A percentile compares a stretch with the other conserved stretches of the same genome.
Evolutionary conservation across 2,888 invertebrate species (phyloP).

Genomic region (Drosophila neonasuta): DNA sequence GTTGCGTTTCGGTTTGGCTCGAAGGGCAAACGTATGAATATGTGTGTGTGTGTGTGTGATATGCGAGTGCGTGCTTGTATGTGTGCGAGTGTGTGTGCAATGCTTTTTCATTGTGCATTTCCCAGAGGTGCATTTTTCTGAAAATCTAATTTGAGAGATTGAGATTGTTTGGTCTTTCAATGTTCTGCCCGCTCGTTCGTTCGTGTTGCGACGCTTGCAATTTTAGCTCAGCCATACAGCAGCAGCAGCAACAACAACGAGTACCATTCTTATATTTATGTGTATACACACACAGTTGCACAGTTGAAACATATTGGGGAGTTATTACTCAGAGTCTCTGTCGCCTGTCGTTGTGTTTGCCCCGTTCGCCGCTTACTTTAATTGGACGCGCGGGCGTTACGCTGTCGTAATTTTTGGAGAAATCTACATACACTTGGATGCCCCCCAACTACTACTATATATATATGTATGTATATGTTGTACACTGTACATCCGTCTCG

Average conservation of each 20-base stretch:
- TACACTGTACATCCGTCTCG: slow-evolving; percentile 2
- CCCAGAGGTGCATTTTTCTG: slow-evolving; percentile 81
- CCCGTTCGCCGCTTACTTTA: slow-evolving; percentile 73
- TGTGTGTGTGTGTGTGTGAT: not conserved
- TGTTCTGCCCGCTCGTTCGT: slow-evolving; percentile 69
- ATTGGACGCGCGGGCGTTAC: slow-evolving; percentile 79
- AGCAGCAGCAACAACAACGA: slow-evolving; percentile 23
- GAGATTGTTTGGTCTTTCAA: slow-evolving; percentile 78
- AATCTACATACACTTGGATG: slow-evolving; percentile 64
- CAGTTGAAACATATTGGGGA: slow-evolving; percentile 68
- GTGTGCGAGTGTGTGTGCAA: slow-evolving; percentile 47
- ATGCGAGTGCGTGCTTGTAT: slow-evolving; percentile 5
- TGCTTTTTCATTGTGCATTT: slow-evolving; percentile 79
- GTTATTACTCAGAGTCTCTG: slow-evolving; percentile 59
- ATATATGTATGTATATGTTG: not conserved
- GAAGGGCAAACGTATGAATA: not conserved
- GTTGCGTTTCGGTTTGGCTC: not conserved
- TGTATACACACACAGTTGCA: slow-evolving; percentile 43
- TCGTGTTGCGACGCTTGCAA: slow-evolving; percentile 73
- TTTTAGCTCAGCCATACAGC: slow-evolving; percentile 51
- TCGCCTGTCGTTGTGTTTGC: slow-evolving; percentile 17
- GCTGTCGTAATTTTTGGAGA: slow-evolving; percentile 78
- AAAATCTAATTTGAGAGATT: slow-evolving; percentile 81
- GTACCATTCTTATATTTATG: slow-evolving; percentile 51
- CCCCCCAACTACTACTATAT: slow-evolving; percentile 10